Evolutionary conservation across 2,888 invertebrate genomes (phyloP).

Genomic region (Cremastobaeus sp.): DNA sequence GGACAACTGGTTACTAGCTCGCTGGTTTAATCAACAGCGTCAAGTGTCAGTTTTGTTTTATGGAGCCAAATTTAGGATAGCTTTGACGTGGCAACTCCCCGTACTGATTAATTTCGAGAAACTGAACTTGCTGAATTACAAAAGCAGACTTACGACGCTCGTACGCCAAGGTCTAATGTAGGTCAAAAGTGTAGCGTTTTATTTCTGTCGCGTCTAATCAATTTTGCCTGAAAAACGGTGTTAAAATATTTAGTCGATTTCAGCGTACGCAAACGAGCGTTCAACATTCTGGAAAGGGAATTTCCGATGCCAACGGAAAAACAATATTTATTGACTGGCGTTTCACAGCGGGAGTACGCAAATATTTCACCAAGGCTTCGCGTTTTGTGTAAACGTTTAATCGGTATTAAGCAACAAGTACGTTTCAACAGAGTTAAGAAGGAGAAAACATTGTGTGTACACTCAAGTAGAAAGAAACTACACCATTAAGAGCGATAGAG

Average conservation of each 20-base stretch:
- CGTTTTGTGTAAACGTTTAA: background rate
- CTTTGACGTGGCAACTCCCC: slow-evolving; percentile 19
- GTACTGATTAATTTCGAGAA: slow-evolving; percentile 38
- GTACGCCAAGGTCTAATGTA: slow-evolving; percentile 18
- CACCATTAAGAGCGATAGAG: too few species aligned
- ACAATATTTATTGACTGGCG: too few species aligned
- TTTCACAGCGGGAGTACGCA: too few species aligned
- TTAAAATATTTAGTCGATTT: slow-evolving; percentile 27
- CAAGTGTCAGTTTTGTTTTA: slow-evolving; percentile 4
- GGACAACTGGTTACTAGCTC: background rate
- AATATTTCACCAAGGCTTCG: too few species aligned
- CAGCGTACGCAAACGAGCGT: background rate
- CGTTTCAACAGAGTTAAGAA: too few species aligned
- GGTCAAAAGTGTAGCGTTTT: slow-evolving; percentile 18
- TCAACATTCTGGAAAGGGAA: too few species aligned
- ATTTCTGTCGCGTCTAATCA: slow-evolving; percentile 18
- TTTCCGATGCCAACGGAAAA: too few species aligned
- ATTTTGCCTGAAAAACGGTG: slow-evolving; percentile 2
- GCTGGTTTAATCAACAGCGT: slow-evolving; percentile 16
- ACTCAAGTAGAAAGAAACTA: background rate
- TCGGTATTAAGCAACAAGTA: too few species aligned
- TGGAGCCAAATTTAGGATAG: background rate
- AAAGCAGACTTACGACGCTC: slow-evolving; percentile 29
- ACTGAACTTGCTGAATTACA: slow-evolving; percentile 30
- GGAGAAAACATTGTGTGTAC: slow-evolving; percentile 8